phyloP scores from a whole-genome alignment of 2,888 invertebrate genomes.

The Limnephilus auricula region DNA sequence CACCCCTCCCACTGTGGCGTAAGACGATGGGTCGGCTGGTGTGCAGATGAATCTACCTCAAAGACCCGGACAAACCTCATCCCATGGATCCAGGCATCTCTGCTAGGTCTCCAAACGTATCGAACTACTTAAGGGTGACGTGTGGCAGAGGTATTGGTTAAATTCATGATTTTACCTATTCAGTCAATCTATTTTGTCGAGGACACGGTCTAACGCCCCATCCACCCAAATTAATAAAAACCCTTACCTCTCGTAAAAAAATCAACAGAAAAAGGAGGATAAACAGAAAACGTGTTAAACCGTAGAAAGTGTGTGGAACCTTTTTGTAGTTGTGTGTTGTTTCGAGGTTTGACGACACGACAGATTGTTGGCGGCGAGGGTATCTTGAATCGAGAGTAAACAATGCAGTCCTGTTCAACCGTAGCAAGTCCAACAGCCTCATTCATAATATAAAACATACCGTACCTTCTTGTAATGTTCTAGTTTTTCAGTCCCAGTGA shows the following conservation, averaged over 20 bases:
- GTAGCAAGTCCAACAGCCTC: background rate
- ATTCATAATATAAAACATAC: background rate
- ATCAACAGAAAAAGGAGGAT: background rate
- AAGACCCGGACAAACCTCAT: too few relatives aligned
- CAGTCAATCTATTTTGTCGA: background rate
- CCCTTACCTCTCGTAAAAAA: background rate
- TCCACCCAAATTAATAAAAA: background rate
- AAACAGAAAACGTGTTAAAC: background rate
- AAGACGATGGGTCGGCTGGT: too few relatives aligned
- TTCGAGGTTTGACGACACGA: background rate
- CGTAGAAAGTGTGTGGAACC: background rate
- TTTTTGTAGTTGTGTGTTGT: background rate
- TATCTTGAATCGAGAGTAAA: too few relatives aligned
- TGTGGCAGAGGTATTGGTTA: background rate
- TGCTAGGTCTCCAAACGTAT: too few relatives aligned
- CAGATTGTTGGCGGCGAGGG: background rate
- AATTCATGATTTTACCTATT: background rate
- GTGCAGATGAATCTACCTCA: too few relatives aligned
- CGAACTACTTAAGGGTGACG: too few relatives aligned
- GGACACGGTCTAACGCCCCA: background rate
- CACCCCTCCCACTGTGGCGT: too few relatives aligned
- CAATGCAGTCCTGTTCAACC: background rate
- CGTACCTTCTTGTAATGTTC: too few relatives aligned
- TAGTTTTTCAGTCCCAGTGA: too few relatives aligned
- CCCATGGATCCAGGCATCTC: too few relatives aligned